Evolutionary conservation across 37 sponge, comb jelly and placozoan species (phyloP).

Genomic region (Hormiphora californensis): DNA sequence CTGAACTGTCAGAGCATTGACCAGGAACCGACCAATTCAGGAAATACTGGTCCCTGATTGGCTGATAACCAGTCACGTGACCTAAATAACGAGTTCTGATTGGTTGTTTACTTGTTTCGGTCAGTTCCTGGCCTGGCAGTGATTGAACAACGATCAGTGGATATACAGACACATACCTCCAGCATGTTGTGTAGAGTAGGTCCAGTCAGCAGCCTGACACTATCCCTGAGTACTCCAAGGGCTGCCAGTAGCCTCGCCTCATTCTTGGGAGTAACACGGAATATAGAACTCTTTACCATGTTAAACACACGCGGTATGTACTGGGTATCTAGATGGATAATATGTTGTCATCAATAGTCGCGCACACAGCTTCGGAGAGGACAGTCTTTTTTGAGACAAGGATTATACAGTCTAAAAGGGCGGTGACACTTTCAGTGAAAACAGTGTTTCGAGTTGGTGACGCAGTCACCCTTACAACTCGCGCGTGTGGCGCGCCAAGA

Average conservation of each 20-base stretch:
- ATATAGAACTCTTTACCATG: slow-evolving; percentile 53
- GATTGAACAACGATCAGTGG: not conserved
- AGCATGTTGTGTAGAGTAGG: slow-evolving; percentile 44
- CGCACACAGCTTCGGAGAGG: no score
- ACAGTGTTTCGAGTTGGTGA: no score
- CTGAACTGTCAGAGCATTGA: not conserved
- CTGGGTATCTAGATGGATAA: slow-evolving; percentile 46
- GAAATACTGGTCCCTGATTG: no score
- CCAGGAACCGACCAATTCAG: not conserved
- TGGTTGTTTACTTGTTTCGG: no score
- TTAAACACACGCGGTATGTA: slow-evolving; percentile 49
- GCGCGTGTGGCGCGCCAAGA: no score
- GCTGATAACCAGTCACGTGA: no score
- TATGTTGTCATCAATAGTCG: no score
- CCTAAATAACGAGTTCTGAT: no score
- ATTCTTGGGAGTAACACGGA: slow-evolving; percentile 48
- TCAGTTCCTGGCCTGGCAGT: not conserved
- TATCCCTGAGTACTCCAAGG: not conserved
- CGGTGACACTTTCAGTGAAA: no score
- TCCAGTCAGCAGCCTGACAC: slow-evolving; percentile 30
- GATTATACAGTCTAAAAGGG: no score
- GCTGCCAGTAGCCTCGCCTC: slow-evolving; percentile 49
- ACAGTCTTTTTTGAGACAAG: no score
- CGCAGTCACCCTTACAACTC: no score
- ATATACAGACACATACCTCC: not conserved